These are phyloP conservation scores for Cerastoderma edule DNA, from an alignment of 2,888 invertebrate genomes.

Conservation along the genomic window DNA sequence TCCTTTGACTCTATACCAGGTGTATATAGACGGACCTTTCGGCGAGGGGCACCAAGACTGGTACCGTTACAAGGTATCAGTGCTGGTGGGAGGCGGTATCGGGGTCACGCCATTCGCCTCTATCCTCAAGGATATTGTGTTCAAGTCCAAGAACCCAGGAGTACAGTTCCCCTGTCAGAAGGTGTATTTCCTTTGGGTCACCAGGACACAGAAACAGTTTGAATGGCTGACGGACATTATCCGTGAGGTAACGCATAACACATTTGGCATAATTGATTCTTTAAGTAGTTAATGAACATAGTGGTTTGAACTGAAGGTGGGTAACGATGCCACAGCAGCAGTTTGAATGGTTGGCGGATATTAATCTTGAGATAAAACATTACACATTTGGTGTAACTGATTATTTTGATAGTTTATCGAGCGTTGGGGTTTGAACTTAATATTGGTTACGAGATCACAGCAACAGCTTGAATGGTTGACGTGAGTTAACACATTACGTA, in stretches of 20 bases:
- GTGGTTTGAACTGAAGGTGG: too few relatives aligned
- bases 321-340: too few relatives aligned
- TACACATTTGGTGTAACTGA: too few relatives aligned
- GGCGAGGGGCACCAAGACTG: slow-evolving; percentile 88
- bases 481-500: slow-evolving; percentile 84
- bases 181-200: slow-evolving; percentile 88
- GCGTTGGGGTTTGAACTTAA: slow-evolving; percentile 86
- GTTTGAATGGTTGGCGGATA: too few relatives aligned
- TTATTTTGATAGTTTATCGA: too few relatives aligned
- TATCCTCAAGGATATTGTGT: slow-evolving; percentile 87
- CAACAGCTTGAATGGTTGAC: slow-evolving; percentile 88
- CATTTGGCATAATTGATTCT: not conserved
- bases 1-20: slow-evolving; percentile 71
- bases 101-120: slow-evolving; percentile 88
- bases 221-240: slow-evolving; percentile 88
- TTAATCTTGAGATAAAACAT: too few relatives aligned
- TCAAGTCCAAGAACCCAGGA: slow-evolving; percentile 72
- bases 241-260: slow-evolving; percentile 84
- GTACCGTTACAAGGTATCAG: slow-evolving; percentile 87
- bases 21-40: slow-evolving; percentile 87
- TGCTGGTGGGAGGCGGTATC: slow-evolving; percentile 88
- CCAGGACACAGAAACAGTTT: slow-evolving; percentile 87
- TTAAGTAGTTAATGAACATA: too few relatives aligned
- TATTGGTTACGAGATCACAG: slow-evolving; percentile 88
- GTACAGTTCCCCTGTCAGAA: slow-evolving; percentile 81